Evolutionary conservation across 2,888 invertebrate species (phyloP).

Genomic region (Noctua janthe): DNA sequence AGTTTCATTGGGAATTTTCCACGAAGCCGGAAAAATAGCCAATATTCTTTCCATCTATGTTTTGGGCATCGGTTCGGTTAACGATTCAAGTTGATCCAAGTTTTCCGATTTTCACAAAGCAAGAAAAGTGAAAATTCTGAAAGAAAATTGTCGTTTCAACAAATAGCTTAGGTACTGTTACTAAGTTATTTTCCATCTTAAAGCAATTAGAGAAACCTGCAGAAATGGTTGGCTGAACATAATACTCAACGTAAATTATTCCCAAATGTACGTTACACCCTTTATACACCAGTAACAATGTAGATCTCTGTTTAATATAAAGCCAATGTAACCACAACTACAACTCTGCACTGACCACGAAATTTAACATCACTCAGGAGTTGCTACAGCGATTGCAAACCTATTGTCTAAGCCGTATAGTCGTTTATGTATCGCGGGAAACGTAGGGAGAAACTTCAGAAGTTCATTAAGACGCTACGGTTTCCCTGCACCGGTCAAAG

Average conservation of each 20-base stretch:
- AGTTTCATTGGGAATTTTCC: not conserved
- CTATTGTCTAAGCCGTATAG: conserved; percentile 72
- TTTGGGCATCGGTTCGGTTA: not conserved
- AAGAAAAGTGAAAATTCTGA: not conserved
- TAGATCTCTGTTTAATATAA: conserved; percentile 62
- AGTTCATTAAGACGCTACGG: conserved; percentile 87
- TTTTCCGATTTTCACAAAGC: not conserved
- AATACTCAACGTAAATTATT: conserved; percentile 33
- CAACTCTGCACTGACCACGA: conserved; percentile 74
- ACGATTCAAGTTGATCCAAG: not conserved
- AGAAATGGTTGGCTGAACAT: conserved; percentile 18
- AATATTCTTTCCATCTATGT: not conserved
- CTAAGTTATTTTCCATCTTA: not conserved
- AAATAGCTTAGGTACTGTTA: not conserved
- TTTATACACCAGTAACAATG: conserved; percentile 46
- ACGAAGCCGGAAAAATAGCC: not conserved
- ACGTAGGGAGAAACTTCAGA: conserved; percentile 75
- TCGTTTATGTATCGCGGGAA: conserved; percentile 70
- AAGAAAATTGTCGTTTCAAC: not conserved
- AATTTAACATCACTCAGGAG: conserved; percentile 68
- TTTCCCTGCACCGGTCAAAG: conserved; percentile 82
- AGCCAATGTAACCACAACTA: conserved; percentile 67
- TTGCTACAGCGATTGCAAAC: conserved; percentile 68
- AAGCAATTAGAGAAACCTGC: conserved; percentile 13
- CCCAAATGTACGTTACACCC: conserved; percentile 23